Base-by-base conservation (phyloP, 2,797 vertebrate genomes). In the Trachops cirrhosus region DNA sequence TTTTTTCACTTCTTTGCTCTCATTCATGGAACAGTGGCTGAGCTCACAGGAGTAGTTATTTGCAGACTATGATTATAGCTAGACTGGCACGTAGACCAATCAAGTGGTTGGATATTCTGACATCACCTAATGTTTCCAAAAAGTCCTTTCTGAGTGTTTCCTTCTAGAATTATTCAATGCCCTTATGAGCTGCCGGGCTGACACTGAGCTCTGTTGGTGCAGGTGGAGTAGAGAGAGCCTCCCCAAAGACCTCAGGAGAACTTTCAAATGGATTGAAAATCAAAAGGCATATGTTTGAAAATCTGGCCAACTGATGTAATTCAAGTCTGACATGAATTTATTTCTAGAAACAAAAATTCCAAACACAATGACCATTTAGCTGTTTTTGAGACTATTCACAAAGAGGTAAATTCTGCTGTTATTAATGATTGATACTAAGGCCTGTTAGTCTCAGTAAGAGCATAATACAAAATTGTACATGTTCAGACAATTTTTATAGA, bases 211-310 rank as follows among this genome's bases (percentile, higher is more conserved):
- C 52, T 77, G 18, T 68, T 10, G 50, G 54, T 68, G 5, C 26
- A 90, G 34, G 29, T 2, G 11, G 50, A 84, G 77, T 3, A 26
- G 29, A 15, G 79, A 18, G 3, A 5, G 32, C 34, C 48, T 48
- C 8, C 26, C n/a, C 68, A 41, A 9, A 39, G 34, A 85, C 39
- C 84, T 68, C 75, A 50, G 84, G 29, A 93, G 57, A 93, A 32
- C 39, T 52, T 6, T 32, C 15, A 54, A 52, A 62, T 6, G 26
- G 7, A 77, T 34, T 44, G 52, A 74, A 93, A 92, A 90, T 80
- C 48, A 87, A 90, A 86, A 93, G 68, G 37, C 57, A 64, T 68
- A 39, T 68, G 52, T 50, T 59, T 87, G 54, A 86, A 94, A 96
- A 70, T 64, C 52, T 86, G 59, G 77, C 9, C 21, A 83, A 84